A percentile compares a stretch with the other conserved stretches of the same genome.
Evolutionary conservation across 2,113 vertebrate species (phyloP).

Genomic region (Phylloscopus trochiloides): DNA sequence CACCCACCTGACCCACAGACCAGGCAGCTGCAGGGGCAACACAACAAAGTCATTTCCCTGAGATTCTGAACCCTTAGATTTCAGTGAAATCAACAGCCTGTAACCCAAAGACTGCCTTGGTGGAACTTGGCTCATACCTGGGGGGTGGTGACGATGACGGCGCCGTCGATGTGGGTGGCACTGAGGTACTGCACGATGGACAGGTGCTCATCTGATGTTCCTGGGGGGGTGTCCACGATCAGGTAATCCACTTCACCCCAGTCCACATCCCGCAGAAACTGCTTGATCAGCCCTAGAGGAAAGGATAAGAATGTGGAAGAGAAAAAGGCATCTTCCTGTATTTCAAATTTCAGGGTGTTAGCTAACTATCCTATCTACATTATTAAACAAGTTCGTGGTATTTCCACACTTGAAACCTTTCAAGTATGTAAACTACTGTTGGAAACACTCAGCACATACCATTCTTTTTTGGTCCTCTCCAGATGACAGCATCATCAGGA

Average conservation of each 20-base stretch:
- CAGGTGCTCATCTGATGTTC: slow-evolving; percentile 93
- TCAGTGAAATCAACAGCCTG: background rate
- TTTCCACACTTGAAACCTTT: background rate
- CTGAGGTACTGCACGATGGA: slow-evolving; percentile 91
- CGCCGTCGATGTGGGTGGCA: slow-evolving; percentile 80
- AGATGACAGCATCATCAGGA: slow-evolving; percentile 95
- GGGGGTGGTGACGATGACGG: slow-evolving; percentile 90
- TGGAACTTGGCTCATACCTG: slow-evolving; percentile 76
- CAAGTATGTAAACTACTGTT: background rate
- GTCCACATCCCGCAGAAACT: slow-evolving; percentile 95
- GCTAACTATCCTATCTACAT: background rate
- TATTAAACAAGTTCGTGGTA: background rate
- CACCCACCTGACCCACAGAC: background rate
- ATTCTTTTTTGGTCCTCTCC: slow-evolving; percentile 97
- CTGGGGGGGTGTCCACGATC: slow-evolving; percentile 91
- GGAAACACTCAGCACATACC: slow-evolving; percentile 69
- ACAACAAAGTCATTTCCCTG: background rate
- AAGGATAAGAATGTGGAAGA: background rate
- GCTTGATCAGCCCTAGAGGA: slow-evolving; percentile 91
- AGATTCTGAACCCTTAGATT: background rate
- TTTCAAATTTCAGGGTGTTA: background rate
- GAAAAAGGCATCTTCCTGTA: rapidly evolving
- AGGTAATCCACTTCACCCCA: slow-evolving; percentile 96
- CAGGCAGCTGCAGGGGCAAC: background rate
- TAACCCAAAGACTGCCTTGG: background rate